A percentile compares a stretch with the other conserved stretches of the same genome.
Conservation (phyloP, 2,797 vertebrate genomes). For the Chelonia mydas region DNA sequence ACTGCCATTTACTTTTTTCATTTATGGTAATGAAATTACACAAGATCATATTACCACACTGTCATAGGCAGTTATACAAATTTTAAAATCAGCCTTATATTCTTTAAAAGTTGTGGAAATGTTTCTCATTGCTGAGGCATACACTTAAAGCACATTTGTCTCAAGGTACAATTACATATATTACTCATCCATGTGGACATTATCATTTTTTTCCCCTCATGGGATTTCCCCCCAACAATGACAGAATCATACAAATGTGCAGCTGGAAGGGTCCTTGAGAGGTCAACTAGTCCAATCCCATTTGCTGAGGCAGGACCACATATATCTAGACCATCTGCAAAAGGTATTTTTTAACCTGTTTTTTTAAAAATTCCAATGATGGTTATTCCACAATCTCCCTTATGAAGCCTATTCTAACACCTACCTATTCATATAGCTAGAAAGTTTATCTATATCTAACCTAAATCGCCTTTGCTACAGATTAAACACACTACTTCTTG, state of each 20-base stretch:
- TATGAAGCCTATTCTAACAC: not conserved
- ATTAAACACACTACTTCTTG: not conserved
- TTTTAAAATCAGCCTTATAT: not conserved
- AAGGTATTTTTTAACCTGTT: not conserved
- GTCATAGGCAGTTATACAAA: too few relatives aligned
- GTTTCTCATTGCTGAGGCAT: not conserved
- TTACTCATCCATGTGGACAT: accelerated
- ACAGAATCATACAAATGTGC: not conserved
- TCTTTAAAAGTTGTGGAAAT: not conserved
- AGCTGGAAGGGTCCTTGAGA: not conserved
- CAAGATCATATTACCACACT: not conserved
- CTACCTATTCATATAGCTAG: not conserved
- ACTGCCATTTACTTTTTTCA: not conserved
- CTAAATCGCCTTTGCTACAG: not conserved
- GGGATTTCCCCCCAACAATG: not conserved
- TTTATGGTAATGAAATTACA: too few relatives aligned
- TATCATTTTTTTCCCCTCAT: not conserved
- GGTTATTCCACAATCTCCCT: too few relatives aligned
- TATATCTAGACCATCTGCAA: not conserved
- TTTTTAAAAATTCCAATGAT: not conserved
- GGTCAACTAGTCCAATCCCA: not conserved
- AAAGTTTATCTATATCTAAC: not conserved
- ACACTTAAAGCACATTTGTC: not conserved
- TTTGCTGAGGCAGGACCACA: not conserved
- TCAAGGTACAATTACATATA: not conserved